Evolutionary conservation across 2,797 vertebrate species (phyloP).

Genomic region (Poeciliopsis infans): DNA sequence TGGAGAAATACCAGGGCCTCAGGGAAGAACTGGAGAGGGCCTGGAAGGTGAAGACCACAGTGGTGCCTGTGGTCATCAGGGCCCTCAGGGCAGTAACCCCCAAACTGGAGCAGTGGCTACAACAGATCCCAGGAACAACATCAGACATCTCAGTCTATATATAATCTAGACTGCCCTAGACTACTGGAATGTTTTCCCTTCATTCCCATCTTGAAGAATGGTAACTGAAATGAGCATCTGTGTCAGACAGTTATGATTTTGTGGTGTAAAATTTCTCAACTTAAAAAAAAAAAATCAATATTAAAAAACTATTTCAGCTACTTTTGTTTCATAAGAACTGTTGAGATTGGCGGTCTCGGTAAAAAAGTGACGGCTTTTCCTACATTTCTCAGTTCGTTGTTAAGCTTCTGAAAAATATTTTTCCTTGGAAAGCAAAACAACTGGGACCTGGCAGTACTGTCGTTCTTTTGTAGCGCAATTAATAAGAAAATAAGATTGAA

Average conservation of each 20-base stretch:
- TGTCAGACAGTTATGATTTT: background rate
- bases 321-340: background rate
- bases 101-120: no score
- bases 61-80: no score
- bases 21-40: no score
- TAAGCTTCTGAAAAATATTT: background rate
- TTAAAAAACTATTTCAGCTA: background rate
- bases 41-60: no score
- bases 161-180: no score
- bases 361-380: background rate
- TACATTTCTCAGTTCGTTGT: background rate
- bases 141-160: no score
- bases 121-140: no score
- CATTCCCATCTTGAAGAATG: background rate
- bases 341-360: background rate
- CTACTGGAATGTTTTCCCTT: background rate
- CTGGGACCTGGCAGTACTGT: background rate
- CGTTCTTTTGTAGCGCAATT: background rate
- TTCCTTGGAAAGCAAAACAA: background rate
- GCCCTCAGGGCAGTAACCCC: no score
- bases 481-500: background rate
- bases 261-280: background rate
- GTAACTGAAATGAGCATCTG: background rate
- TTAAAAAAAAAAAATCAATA: background rate
- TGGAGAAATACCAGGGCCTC: no score